Base-by-base conservation (phyloP, 2,113 vertebrate genomes). In the Dolichallabes microphthalmus region DNA sequence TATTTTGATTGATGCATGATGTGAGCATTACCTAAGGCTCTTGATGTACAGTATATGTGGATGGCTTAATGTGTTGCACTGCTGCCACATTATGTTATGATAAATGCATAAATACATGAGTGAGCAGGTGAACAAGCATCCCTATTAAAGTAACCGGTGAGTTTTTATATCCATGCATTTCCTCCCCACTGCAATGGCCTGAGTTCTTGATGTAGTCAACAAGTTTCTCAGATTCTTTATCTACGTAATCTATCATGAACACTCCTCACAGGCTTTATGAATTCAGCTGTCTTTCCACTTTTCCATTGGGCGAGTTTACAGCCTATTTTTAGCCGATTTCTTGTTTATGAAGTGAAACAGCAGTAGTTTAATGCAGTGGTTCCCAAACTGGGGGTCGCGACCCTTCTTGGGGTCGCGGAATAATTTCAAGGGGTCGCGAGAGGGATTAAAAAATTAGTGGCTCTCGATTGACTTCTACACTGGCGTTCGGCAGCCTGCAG, bases 261-360 rank as follows among this genome's bases (percentile, higher is more conserved):
- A 32, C n/a, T 75, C 39, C 57, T 52, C 20, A 45, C 35, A 52
- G 32, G 82, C 50, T 69, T 69, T 82, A 82, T 30, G 50, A 73
- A 58, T 55, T 39, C 68, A 74, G 64, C 50, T 55, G 69, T 58
- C 50, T 74, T 60, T 75, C 22, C 20, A 45, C 52, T 69, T 71
- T 45, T 60, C 71, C 71, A n/a, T 32, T 61, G 57, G 35, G 35
- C 64, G 73, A 76, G 69, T 63, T 7, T 27, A 4, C 39, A 20
- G 35, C 15, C 71, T 75, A 76, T 75, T 75, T 61, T 75, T 84
- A 76, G 57, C 71, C 30, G 25, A 20, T 45, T 74, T 63, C 57
- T 76, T 69, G 71, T 84, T 75, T 50, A 60, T 74, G 73, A 71
- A 71, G 52, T 39, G 53, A 83, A 74, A 32, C 68, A 60, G 68